phyloP scores from a whole-genome alignment of 92 coral and sea anemone genomes.

The Ricordea florida region DNA sequence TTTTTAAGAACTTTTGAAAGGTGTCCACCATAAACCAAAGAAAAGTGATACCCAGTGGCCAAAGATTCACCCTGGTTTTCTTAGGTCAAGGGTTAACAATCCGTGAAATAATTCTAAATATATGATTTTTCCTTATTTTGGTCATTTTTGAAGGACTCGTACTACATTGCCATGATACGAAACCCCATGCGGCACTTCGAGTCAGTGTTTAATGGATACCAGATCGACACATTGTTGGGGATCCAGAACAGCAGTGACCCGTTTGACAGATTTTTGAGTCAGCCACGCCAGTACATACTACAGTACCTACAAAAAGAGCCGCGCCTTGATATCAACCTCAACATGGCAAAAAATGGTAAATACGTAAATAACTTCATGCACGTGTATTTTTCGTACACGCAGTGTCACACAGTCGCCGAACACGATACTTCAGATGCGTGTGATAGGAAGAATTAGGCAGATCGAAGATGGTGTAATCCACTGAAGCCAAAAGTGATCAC shows the following conservation, averaged over 20 bases:
- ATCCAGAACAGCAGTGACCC: conserved; percentile 61
- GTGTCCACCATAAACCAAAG: too few species aligned
- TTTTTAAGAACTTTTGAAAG: too few species aligned
- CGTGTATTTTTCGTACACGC: too few species aligned
- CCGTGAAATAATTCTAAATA: not conserved
- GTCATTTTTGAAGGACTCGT: conserved; percentile 46
- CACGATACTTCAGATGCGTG: too few species aligned
- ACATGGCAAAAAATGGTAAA: conserved; percentile 79
- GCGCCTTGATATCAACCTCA: conserved; percentile 54
- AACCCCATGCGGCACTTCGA: conserved; percentile 79
- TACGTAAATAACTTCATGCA: not conserved
- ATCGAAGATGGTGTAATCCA: too few species aligned
- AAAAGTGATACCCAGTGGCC: too few species aligned
- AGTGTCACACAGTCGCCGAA: too few species aligned
- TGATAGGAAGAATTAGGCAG: too few species aligned
- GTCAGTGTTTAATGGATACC: conserved; percentile 68
- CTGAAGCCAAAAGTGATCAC: too few species aligned
- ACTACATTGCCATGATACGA: conserved; percentile 75
- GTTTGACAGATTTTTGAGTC: conserved; percentile 53
- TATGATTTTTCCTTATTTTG: too few species aligned
- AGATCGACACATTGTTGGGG: conserved; percentile 63
- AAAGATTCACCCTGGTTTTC: too few species aligned
- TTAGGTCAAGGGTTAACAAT: too few species aligned
- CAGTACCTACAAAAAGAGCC: conserved; percentile 46
- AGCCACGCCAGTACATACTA: conserved; percentile 46